These are phyloP conservation scores for Cydia strobilella DNA, from an alignment of 1,140 invertebrate genomes.

Conservation along the genomic window DNA sequence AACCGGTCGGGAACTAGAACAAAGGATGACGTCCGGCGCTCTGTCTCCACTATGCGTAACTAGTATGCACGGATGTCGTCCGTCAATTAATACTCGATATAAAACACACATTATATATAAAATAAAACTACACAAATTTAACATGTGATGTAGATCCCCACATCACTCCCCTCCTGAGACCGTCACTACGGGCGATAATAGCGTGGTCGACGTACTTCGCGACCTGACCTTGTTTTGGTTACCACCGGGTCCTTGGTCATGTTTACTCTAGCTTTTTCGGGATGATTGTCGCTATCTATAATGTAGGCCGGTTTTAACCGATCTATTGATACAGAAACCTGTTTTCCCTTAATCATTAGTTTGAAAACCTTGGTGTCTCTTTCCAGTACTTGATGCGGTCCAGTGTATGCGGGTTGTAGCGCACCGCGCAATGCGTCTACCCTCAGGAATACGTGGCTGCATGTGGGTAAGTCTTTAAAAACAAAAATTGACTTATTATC, in stretches of 20 bases:
- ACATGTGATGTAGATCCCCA: neutral
- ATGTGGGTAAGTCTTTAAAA: conserved; percentile 34
- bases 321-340: neutral
- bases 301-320: neutral
- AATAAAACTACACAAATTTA: too few relatives aligned
- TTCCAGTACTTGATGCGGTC: conserved; percentile 42
- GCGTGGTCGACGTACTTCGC: neutral
- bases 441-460: conserved; percentile 35
- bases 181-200: neutral
- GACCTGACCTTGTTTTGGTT: neutral
- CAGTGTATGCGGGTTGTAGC: conserved; percentile 40
- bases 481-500: conserved; percentile 37
- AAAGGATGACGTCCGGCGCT: too few relatives aligned
- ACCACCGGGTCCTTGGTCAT: neutral
- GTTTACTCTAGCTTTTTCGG: neutral
- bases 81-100: too few relatives aligned
- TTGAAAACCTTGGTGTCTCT: conserved; percentile 38
- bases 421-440: conserved; percentile 31
- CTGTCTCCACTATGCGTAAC: too few relatives aligned
- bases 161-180: neutral
- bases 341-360: conserved; percentile 26
- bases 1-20: too few relatives aligned
- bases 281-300: neutral
- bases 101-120: too few relatives aligned
- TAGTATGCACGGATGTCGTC: too few relatives aligned